Evolutionary conservation across 2,797 vertebrate genomes (phyloP), one percentile per base, ranked within the genome.

Genomic region (Pangasius krempfi): DNA sequence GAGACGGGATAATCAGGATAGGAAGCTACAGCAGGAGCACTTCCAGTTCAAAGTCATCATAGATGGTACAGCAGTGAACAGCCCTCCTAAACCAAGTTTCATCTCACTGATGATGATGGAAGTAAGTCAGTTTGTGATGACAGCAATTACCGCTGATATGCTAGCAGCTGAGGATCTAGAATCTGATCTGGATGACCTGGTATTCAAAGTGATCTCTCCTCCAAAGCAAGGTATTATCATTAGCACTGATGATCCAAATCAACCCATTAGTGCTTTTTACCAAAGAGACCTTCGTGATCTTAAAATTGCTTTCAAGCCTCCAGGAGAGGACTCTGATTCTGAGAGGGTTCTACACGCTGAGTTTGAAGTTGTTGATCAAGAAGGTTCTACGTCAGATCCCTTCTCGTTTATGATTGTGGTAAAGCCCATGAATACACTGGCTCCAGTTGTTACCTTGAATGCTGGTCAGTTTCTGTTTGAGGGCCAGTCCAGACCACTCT

Each of bases 81-180:
- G 96, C 0, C 92, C 97, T 0, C 98, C 98, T 27, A 98, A 96
- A 87, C 98, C 98, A 87, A 98, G 98, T 93, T 98, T 99, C 82
- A 94, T 97, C 91, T 97, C 97, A 56, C 98, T 98, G 97, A 97
- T 99, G 91, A 98, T 98, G 98, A 97, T 98, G 98, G 98, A 99
- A 89, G 97, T 99, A 84, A 97, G 97, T 88, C 98, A 99, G 94
- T 99, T 99, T 86, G 98, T 98, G 3, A 96, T 99, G 94, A 98
- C 97, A 0, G 98, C 97, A 0, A 95, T 83, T 92, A 58, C 56
- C 5, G 5, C 56, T 58, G 56, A 58, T 58, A 58, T 58, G 56
- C 18, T 58, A 58, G 56, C 56, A 58, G 56, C 18, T 58, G 56
- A 58, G 20, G 56, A 58, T 58, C 20, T 22, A 58, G 56, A 58